phyloP scores from a whole-genome alignment of 2,797 vertebrate genomes.

The Falco columbarius region DNA sequence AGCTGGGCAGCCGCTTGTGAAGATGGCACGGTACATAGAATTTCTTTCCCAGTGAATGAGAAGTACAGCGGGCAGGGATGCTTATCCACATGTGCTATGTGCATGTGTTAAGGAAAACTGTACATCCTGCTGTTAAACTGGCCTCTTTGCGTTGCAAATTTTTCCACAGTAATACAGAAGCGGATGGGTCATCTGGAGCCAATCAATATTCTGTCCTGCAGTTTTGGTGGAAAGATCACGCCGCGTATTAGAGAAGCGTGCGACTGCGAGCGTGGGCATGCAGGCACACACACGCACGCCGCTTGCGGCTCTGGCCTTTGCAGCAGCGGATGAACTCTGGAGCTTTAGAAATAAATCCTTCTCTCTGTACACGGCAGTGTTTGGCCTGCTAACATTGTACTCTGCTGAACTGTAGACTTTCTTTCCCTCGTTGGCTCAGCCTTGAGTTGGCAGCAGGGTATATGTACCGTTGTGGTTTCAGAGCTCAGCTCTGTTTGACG shows the following conservation, averaged over 20 bases:
- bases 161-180: neutral
- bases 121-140: neutral
- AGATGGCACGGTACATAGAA: neutral
- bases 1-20: neutral
- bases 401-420: conserved; percentile 10
- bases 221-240: neutral
- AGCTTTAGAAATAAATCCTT: neutral
- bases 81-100: neutral
- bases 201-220: neutral
- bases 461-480: neutral
- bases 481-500: conserved; percentile 19
- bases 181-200: neutral
- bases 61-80: neutral
- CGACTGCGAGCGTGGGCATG: neutral
- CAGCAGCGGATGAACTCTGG: neutral
- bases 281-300: neutral
- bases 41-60: neutral
- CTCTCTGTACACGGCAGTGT: neutral
- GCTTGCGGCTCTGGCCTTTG: neutral
- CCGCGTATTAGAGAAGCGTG: neutral
- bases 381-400: neutral
- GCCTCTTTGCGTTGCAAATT: neutral
- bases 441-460: conserved; percentile 14
- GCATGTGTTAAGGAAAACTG: neutral
- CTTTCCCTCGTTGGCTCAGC: conserved; percentile 30